phyloP scores from a whole-genome alignment of 2,888 invertebrate genomes.

The Eudemis profundana region DNA sequence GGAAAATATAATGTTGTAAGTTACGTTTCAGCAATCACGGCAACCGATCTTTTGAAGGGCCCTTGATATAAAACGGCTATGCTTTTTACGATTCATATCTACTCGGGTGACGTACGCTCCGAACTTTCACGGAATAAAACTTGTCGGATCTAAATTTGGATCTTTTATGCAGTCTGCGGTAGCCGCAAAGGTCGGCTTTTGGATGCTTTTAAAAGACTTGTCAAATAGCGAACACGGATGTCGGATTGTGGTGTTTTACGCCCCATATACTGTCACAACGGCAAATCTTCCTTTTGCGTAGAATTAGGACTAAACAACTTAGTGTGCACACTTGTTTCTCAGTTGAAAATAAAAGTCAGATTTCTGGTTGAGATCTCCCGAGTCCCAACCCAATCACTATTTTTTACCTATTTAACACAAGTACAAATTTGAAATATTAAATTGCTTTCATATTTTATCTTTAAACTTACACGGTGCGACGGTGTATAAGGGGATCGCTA shows the following conservation, averaged over 20 bases:
- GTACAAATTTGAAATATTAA: too few species aligned
- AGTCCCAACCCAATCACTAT: too few species aligned
- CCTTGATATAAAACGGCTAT: conserved; percentile 32
- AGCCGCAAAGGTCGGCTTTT: conserved; percentile 21
- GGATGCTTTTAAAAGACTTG: conserved; percentile 35
- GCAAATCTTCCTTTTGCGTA: too few species aligned
- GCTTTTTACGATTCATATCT: conserved; percentile 40
- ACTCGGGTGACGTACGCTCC: conserved; percentile 30
- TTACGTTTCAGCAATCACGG: conserved; percentile 18
- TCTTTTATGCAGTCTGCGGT: conserved; percentile 32
- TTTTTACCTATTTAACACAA: too few species aligned
- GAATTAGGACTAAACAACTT: too few species aligned
- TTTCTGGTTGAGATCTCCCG: too few species aligned
- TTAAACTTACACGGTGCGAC: too few species aligned
- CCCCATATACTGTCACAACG: conserved; percentile 4
- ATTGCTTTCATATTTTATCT: too few species aligned
- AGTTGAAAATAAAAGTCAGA: too few species aligned
- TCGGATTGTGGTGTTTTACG: not conserved
- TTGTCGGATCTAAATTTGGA: conserved; percentile 36
- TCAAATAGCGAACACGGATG: conserved; percentile 12
- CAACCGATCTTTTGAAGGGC: conserved; percentile 36
- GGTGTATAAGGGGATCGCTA: too few species aligned
- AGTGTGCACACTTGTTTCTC: too few species aligned
- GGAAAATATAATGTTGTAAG: conserved; percentile 13
- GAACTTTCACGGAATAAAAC: conserved; percentile 39